A percentile compares a stretch with the other conserved stretches of the same genome.
Conservation (phyloP, 2,888 invertebrate species). For the Drosophila affinis region DNA sequence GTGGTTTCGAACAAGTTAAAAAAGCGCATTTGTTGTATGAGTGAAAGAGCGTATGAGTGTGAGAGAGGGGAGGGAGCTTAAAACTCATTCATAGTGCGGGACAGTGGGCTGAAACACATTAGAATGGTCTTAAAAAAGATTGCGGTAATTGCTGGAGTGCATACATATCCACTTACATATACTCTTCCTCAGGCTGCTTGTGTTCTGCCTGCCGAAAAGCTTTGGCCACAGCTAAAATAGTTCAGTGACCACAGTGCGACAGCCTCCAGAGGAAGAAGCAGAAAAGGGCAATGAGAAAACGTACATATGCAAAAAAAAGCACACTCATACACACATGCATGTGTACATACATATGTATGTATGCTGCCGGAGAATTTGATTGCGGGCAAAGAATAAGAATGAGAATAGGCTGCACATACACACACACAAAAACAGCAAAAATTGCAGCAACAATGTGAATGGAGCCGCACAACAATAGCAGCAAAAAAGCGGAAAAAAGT, state of each 20-base stretch:
- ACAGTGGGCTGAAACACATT: constrained; percentile 53
- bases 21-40: constrained; percentile 46
- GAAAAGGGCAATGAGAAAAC: constrained; percentile 65
- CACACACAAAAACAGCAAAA: constrained; percentile 48
- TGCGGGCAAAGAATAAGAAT: constrained; percentile 62
- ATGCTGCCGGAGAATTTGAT: constrained; percentile 60
- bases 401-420: constrained; percentile 65
- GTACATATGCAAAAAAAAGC: constrained; percentile 65
- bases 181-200: not conserved
- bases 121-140: not conserved
- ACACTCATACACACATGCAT: constrained; percentile 21
- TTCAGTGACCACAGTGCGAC: constrained; percentile 56
- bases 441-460: constrained; percentile 74
- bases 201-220: not conserved
- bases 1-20: constrained; percentile 77
- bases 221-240: constrained; percentile 22
- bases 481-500: constrained; percentile 55
- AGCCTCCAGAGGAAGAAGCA: constrained; percentile 30
- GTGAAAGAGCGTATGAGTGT: not conserved
- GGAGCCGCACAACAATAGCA: constrained; percentile 68
- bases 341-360: constrained; percentile 23
- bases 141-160: not conserved
- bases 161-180: not conserved
- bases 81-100: constrained; percentile 68
- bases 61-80: constrained; percentile 23